phyloP scores from a whole-genome alignment of 2,797 vertebrate species.

The Phataginus tricuspis region DNA sequence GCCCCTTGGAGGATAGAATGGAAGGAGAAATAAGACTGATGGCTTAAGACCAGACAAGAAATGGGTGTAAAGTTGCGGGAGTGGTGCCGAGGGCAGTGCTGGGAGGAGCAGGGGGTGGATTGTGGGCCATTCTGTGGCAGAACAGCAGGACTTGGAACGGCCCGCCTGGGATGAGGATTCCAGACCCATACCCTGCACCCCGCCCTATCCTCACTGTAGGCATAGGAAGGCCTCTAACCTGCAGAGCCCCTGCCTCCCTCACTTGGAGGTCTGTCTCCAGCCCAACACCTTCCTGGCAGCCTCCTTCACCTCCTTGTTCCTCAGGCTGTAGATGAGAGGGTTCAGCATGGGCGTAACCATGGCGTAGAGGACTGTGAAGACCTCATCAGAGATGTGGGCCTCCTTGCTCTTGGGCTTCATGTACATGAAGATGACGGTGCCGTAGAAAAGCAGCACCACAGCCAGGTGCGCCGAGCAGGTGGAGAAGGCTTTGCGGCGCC shows the following conservation, averaged over 20 bases:
- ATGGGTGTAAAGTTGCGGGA: not conserved
- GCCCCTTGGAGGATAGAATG: not conserved
- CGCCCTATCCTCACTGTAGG: not conserved
- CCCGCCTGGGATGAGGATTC: not conserved
- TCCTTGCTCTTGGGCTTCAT: slow-evolving; percentile 73
- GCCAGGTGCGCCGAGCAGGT: slow-evolving; percentile 66
- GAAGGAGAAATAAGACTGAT: not conserved
- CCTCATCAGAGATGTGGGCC: slow-evolving; percentile 38
- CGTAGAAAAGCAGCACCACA: slow-evolving; percentile 55
- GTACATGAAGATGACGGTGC: slow-evolving; percentile 67
- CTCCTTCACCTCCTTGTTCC: slow-evolving; percentile 73
- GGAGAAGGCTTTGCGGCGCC: slow-evolving; percentile 64
- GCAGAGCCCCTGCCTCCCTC: not conserved
- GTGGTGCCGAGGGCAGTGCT: not conserved
- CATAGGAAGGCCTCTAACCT: not conserved
- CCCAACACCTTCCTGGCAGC: slow-evolving; percentile 51
- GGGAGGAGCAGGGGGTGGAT: not conserved
- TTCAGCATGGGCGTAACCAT: slow-evolving; percentile 71
- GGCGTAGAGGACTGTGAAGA: slow-evolving; percentile 51
- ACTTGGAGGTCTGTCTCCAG: not conserved
- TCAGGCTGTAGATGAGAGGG: slow-evolving; percentile 76
- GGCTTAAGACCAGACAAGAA: not conserved
- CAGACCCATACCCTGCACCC: fast-evolving
- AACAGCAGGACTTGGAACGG: not conserved
- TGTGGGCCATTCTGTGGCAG: not conserved